Base-by-base conservation (phyloP, 2,113 vertebrate genomes). In the Eudyptes chrysolophus region DNA sequence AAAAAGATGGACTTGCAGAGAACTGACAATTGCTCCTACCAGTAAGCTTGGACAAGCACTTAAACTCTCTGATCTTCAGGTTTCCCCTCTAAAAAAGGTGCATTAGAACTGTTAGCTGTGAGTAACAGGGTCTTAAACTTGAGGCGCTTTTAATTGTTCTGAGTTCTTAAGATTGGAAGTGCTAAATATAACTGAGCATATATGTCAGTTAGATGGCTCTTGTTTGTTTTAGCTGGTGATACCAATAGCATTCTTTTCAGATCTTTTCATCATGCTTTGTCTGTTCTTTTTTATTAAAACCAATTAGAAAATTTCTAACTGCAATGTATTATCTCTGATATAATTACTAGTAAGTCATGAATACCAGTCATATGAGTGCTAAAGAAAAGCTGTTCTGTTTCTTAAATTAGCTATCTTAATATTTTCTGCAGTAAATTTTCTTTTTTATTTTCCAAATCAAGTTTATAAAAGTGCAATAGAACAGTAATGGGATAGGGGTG, bases 361-460 rank as follows among this genome's bases (percentile, higher is more conserved):
- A 95, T 84, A 71, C 64, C 27, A 94, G 72, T 78, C 86, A 60
- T 48, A 71, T 48, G 86, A 84, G 72, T 75, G 36, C 69, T 92
- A 96, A 96, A 93, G 94, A 96, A 96, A 96, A 97, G 89, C 65
- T 94, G 60, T 64, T 92, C 54, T 87, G 51, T 87, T 96, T 93
- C 93, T 94, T 95, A 91, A 96, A 95, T 97, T 96, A 94, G 74
- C 44, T 84, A 93, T 87, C 84, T 93, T 84, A 89, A 71, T 95
- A 89, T 94, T 96, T 96, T 91, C 32, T 84, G 51, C n/a, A 82
- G 38, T 89, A 94, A 94, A 89, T 87, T 91, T 94, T 70, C 42
- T 70, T 77, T 70, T 92, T 87, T 93, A 68, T 92, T 96, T 95
- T 97, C 69, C 32, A 76, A 95, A 91, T 75, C n/a, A 84, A 84